phyloP scores from a whole-genome alignment of 2,113 vertebrate species.

The Promerops cafer region DNA sequence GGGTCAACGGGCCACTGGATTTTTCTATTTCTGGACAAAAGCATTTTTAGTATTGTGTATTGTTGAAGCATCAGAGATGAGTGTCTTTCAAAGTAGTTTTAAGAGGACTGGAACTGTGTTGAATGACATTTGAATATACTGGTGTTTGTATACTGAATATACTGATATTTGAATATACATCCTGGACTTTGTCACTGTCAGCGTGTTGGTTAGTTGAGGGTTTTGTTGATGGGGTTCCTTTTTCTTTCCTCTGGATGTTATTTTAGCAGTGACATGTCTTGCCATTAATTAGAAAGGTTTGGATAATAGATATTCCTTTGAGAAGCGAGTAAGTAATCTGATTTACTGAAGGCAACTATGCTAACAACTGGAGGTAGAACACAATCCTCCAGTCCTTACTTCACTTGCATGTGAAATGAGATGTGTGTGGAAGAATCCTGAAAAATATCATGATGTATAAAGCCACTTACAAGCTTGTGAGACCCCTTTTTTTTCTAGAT shows the following conservation, averaged over 20 bases:
- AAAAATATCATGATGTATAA: background rate
- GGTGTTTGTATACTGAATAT: no score
- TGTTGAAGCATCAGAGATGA: background rate
- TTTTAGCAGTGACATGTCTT: background rate
- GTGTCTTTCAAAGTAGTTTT: background rate
- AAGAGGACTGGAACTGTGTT: background rate
- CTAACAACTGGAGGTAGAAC: background rate
- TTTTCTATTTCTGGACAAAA: background rate
- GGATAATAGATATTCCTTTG: background rate
- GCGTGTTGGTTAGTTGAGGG: background rate
- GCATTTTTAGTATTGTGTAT: background rate
- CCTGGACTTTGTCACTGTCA: background rate
- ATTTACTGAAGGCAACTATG: background rate
- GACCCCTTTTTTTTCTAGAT: background rate
- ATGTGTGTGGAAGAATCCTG: background rate
- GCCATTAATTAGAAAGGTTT: background rate
- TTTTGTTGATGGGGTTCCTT: background rate
- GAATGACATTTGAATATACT: background rate
- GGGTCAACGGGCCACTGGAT: fast-evolving
- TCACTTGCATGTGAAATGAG: background rate
- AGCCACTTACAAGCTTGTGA: background rate
- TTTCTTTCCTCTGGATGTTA: background rate
- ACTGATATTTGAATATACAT: background rate
- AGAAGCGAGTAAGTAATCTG: background rate
- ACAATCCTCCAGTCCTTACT: background rate